Conservation (phyloP, 2,888 invertebrate species). For the Iphiclides podalirius region DNA sequence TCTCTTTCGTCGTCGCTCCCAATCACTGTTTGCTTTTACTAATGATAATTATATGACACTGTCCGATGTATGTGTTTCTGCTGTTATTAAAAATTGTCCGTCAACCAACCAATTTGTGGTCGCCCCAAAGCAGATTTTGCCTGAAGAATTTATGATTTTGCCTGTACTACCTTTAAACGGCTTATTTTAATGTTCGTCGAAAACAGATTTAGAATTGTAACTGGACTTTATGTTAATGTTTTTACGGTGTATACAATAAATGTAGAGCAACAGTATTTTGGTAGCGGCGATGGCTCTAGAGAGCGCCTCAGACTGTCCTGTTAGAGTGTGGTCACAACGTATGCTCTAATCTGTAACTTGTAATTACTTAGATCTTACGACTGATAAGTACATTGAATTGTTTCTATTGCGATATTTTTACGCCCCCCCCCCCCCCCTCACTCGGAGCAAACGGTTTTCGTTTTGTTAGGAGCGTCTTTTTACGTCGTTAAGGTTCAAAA, state of each 20-base stretch:
- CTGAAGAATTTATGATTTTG: too few species aligned
- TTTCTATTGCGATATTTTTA: constrained; percentile 37
- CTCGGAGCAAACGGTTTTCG: not conserved
- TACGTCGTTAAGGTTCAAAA: not conserved
- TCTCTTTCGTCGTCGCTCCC: constrained; percentile 12
- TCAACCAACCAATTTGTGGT: too few species aligned
- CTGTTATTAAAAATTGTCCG: too few species aligned
- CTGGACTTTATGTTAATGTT: not conserved
- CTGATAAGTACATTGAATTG: constrained; percentile 59
- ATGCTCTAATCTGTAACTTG: constrained; percentile 39
- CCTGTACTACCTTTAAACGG: too few species aligned
- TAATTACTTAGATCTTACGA: constrained; percentile 49
- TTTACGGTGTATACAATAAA: too few species aligned
- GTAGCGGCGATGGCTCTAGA: not conserved
- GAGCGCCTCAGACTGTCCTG: constrained; percentile 37
- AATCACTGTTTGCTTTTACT: not conserved
- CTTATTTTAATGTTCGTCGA: too few species aligned
- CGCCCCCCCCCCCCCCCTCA: constrained; percentile 29
- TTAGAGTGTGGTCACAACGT: constrained; percentile 54
- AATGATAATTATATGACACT: too few species aligned
- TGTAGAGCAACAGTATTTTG: too few species aligned
- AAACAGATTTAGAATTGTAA: too few species aligned
- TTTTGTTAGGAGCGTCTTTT: too few species aligned
- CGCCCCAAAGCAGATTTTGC: too few species aligned
- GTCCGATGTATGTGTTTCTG: too few species aligned